A percentile compares a stretch with the other conserved stretches of the same genome.
These are phyloP conservation scores for Trichomycterus rosablanca DNA, from an alignment of 2,113 vertebrate genomes.

Conservation along the genomic window DNA sequence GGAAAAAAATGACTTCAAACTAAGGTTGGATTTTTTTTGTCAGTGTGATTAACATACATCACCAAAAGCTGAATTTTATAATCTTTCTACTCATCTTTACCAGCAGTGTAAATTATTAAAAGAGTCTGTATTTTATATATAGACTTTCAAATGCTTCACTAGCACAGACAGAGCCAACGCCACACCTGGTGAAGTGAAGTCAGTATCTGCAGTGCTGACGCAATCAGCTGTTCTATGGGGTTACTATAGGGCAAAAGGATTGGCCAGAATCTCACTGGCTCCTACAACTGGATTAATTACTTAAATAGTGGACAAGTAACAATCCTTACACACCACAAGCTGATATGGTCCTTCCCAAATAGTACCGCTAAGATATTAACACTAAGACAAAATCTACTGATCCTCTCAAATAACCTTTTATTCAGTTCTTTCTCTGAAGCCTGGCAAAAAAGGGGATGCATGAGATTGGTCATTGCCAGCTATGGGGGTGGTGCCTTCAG, in stretches of 20 bases:
- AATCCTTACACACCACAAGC: background rate
- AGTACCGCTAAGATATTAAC: background rate
- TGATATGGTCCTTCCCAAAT: background rate
- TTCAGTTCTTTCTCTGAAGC: no score
- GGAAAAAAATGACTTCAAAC: no score
- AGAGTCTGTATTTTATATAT: background rate
- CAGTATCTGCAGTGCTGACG: background rate
- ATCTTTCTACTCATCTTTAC: no score
- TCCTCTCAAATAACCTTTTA: no score
- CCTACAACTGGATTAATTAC: constrained; percentile 2
- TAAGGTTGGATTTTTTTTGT: no score
- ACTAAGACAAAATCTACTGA: no score
- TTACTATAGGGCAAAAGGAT: constrained; percentile 11
- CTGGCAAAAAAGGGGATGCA: background rate
- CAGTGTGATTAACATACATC: no score
- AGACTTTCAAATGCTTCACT: background rate
- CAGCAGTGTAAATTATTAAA: no score
- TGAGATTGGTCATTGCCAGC: background rate
- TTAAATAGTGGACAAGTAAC: constrained; percentile 1
- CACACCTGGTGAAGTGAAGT: background rate
- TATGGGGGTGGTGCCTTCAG: background rate
- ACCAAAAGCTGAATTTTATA: no score
- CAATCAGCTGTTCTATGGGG: background rate
- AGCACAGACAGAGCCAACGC: background rate
- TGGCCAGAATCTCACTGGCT: background rate